These are phyloP conservation scores for Cosmopolites sordidus DNA, from an alignment of 2,888 invertebrate species.

Conservation along the genomic window DNA sequence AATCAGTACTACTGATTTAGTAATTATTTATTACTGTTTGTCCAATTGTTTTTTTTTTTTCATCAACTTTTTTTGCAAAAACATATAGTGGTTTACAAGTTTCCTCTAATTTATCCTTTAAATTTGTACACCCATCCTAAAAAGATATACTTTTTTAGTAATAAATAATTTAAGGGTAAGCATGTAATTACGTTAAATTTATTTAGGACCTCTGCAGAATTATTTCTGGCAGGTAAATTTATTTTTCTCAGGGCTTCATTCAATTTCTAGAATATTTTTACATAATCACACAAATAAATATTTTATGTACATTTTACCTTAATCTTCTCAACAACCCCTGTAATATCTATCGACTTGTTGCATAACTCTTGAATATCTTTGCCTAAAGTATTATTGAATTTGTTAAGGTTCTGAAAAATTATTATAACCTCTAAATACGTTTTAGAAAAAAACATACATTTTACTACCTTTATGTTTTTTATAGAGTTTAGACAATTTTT, in stretches of 20 bases:
- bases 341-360: constrained; percentile 4
- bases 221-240: background rate
- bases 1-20: too few relatives aligned
- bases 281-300: background rate
- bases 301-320: constrained; percentile 7
- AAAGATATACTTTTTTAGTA: constrained; percentile 1
- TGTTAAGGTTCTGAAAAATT: constrained; percentile 17
- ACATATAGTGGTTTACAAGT: constrained; percentile 10
- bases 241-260: background rate
- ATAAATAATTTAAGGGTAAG: too few relatives aligned
- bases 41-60: constrained; percentile 15
- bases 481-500: constrained; percentile 19
- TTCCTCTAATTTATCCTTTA: constrained; percentile 12
- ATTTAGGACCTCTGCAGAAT: background rate
- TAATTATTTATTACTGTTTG: constrained; percentile 24
- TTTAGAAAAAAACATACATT: too few relatives aligned
- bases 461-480: constrained; percentile 18
- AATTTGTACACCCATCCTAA: constrained; percentile 11
- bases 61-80: constrained; percentile 18
- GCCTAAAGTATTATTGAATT: constrained; percentile 14
- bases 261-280: background rate
- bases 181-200: background rate
- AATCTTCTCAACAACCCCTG: constrained; percentile 4
- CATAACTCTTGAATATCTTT: constrained; percentile 16
- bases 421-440: constrained; percentile 18